phyloP scores from a whole-genome alignment of 1,140 invertebrate species.

The Eriocheir sinensis region DNA sequence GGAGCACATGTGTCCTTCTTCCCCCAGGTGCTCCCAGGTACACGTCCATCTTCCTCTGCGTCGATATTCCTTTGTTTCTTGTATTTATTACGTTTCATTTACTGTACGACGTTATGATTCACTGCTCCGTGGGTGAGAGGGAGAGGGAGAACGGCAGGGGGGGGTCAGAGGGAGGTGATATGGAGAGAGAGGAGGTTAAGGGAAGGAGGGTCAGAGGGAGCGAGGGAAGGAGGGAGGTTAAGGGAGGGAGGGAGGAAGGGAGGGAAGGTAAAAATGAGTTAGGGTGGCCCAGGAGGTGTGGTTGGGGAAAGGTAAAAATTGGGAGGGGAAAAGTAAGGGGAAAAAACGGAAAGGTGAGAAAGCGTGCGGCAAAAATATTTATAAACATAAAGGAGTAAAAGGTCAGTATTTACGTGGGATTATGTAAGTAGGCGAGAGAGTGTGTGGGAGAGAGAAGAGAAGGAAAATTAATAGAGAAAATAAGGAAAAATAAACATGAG shows the following conservation, averaged over 20 bases:
- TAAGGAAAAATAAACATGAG: neutral
- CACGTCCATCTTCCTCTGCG: conserved; percentile 34
- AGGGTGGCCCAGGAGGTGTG: neutral
- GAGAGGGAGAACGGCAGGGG: neutral
- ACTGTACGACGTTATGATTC: conserved; percentile 64
- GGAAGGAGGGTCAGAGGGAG: neutral
- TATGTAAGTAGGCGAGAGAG: neutral
- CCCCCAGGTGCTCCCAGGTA: neutral
- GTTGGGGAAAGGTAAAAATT: neutral
- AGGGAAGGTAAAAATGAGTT: neutral
- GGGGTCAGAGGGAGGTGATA: neutral
- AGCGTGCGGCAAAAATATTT: neutral
- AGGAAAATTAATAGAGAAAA: neutral
- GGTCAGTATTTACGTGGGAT: neutral
- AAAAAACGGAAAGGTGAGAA: neutral
- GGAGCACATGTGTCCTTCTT: neutral
- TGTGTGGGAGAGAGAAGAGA: neutral
- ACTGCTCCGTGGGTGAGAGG: neutral
- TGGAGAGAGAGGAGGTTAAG: neutral
- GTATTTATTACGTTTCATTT: conserved; percentile 73
- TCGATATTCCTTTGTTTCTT: conserved; percentile 69
- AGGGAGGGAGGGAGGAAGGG: neutral
- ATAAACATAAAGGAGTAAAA: neutral
- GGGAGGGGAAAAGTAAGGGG: neutral
- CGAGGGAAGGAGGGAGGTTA: neutral